phyloP scores from a whole-genome alignment of 1,140 invertebrate genomes.

The Brachionus manjavacas region DNA sequence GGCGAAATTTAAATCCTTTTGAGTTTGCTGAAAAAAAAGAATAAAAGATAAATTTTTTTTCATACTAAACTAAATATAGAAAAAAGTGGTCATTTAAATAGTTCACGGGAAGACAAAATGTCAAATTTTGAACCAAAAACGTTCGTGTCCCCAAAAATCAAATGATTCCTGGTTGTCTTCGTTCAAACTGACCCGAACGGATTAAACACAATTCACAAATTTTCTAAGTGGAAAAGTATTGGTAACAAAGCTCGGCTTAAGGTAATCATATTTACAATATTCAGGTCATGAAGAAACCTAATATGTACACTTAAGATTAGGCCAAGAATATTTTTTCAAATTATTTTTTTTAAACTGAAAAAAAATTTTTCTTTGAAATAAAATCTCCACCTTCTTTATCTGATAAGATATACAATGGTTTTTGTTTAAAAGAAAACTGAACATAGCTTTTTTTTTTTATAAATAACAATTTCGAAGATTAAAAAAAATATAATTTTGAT shows the following conservation, averaged over 20 bases:
- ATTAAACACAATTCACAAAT: background rate
- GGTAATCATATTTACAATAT: background rate
- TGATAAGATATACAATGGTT: background rate
- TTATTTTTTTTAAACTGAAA: background rate
- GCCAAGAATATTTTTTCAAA: background rate
- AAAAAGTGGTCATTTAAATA: too few species aligned
- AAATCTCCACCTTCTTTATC: background rate
- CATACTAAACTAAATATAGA: too few species aligned
- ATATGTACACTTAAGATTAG: background rate
- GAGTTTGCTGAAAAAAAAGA: too few species aligned
- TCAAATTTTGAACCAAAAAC: background rate
- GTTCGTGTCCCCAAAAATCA: background rate
- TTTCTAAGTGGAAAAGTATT: background rate
- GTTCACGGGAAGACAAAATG: background rate
- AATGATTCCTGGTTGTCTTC: background rate
- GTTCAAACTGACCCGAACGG: background rate
- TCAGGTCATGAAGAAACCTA: background rate
- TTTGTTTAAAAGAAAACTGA: background rate
- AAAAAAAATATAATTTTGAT: background rate
- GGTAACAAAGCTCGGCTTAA: background rate
- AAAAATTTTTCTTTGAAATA: background rate
- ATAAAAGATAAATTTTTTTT: too few species aligned
- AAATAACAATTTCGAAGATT: background rate
- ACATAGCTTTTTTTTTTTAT: background rate
- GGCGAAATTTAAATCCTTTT: background rate